Evolutionary conservation across 2,888 invertebrate species (phyloP).

Genomic region (Orthosia gothica): DNA sequence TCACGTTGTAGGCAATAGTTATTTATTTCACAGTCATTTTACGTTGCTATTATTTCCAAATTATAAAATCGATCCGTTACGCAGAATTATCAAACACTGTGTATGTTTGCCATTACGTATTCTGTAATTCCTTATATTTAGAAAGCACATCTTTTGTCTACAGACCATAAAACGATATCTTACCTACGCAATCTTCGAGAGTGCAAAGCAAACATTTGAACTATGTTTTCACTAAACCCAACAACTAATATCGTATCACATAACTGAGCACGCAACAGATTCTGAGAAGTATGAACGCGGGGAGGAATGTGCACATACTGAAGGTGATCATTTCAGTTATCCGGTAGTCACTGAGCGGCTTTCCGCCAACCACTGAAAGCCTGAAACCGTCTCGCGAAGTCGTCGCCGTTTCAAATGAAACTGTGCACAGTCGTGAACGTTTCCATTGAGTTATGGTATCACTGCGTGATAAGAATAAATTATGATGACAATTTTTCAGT

Average conservation of each 20-base stretch:
- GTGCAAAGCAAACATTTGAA: conserved; percentile 87
- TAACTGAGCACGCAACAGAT: conserved; percentile 71
- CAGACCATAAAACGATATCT: conserved; percentile 72
- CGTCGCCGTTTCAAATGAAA: conserved; percentile 73
- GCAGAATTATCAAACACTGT: background rate
- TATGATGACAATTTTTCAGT: conserved; percentile 16
- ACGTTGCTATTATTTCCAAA: background rate
- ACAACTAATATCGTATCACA: conserved; percentile 77
- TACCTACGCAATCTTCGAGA: conserved; percentile 87
- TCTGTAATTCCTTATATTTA: conserved; percentile 40
- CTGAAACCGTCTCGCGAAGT: conserved; percentile 80
- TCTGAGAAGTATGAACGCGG: conserved; percentile 68
- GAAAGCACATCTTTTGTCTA: conserved; percentile 58
- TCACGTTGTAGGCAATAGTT: background rate
- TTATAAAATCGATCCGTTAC: conserved; percentile 1
- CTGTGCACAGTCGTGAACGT: conserved; percentile 77
- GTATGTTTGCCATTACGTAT: background rate
- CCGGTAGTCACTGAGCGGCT: conserved; percentile 71
- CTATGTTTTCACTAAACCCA: conserved; percentile 81
- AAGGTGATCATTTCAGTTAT: conserved; percentile 67
- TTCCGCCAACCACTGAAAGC: conserved; percentile 81
- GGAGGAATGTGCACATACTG: conserved; percentile 65
- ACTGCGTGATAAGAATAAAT: conserved; percentile 27
- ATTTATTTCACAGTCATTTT: background rate
- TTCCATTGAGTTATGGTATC: conserved; percentile 72